Percentiles rank a stretch among this genome's conserved stretches.
Conservation (phyloP, 2,888 invertebrate genomes). For the Spisula solida region DNA sequence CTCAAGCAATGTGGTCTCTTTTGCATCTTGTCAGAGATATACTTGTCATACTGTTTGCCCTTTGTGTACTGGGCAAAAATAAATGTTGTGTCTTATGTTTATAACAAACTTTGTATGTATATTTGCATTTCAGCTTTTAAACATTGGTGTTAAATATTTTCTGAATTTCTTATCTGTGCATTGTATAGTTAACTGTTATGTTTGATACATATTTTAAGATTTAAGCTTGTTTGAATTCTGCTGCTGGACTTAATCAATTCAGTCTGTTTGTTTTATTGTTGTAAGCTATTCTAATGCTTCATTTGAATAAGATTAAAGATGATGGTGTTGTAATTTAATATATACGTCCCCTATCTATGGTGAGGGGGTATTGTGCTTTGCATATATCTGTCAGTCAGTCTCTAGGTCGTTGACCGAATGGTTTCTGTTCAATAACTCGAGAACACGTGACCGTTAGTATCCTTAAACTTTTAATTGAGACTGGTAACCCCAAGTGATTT, state of each 20-base stretch:
- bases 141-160: not conserved
- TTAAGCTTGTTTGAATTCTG: not conserved
- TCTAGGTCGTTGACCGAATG: too few relatives aligned
- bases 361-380: too few relatives aligned
- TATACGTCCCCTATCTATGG: too few relatives aligned
- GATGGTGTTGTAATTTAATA: not conserved
- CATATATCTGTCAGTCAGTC: too few relatives aligned
- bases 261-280: not conserved
- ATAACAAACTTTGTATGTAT: not conserved
- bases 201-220: not conserved
- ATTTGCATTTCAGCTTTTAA: constrained; percentile 9
- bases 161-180: not conserved
- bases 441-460: too few relatives aligned
- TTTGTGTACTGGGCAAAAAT: not conserved
- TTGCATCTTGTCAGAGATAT: too few relatives aligned
- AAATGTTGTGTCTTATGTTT: not conserved
- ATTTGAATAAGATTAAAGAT: not conserved
- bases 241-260: not conserved
- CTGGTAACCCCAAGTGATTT: too few relatives aligned
- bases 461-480: too few relatives aligned
- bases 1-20: too few relatives aligned
- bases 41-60: too few relatives aligned
- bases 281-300: not conserved
- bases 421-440: too few relatives aligned
- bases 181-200: not conserved